These are phyloP conservation scores for Myathropa florea DNA, from an alignment of 2,888 invertebrate genomes.

Conservation along the genomic window DNA sequence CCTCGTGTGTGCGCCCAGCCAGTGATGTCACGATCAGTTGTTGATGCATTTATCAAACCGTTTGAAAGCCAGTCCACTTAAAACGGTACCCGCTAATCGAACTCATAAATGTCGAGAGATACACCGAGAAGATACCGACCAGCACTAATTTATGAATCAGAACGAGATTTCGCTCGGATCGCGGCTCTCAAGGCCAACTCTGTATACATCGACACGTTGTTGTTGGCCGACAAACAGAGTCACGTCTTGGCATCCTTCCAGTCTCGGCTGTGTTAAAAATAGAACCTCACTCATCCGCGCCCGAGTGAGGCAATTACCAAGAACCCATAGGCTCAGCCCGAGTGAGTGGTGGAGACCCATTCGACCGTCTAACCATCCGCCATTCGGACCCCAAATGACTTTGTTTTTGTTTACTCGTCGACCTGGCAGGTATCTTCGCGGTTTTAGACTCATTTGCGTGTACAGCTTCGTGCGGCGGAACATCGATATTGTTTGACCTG, in stretches of 20 bases:
- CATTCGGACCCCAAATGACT: too few species aligned
- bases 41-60: neutral
- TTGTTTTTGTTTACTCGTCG: neutral
- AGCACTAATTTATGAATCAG: constrained; percentile 4
- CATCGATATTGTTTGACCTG: constrained; percentile 18
- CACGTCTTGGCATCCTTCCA: constrained; percentile 12
- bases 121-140: neutral
- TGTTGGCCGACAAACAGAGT: neutral
- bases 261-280: constrained; percentile 18
- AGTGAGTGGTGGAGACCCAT: neutral
- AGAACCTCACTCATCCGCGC: constrained; percentile 18
- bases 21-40: neutral
- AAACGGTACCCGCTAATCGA: neutral
- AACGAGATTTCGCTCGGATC: neutral
- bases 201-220: constrained; percentile 1
- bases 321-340: neutral
- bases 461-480: neutral
- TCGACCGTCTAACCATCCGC: neutral
- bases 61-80: neutral
- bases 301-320: neutral
- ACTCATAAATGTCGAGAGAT: neutral
- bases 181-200: neutral
- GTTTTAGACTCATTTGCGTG: neutral
- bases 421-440: neutral
- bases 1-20: neutral